Evolutionary conservation across 2,797 vertebrate species (phyloP), one percentile per base, ranked within the genome.

Genomic region (Ispidina picta): DNA sequence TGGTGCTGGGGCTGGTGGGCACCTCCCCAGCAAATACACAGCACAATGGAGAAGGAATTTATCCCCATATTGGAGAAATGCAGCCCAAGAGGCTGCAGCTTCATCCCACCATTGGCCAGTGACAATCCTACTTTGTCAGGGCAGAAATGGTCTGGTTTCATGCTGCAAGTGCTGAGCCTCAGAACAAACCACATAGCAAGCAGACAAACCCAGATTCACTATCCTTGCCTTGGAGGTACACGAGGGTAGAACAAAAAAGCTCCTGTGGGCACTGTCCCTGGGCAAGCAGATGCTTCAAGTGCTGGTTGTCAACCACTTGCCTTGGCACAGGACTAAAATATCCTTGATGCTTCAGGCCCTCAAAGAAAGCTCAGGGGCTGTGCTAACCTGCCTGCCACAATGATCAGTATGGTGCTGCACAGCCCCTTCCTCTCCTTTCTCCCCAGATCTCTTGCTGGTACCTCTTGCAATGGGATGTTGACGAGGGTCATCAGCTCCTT

Each of bases 401-500:
- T 21, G 46, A 66, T 14, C 63, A 71, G 62, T 20, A 56, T 1
- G 1, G 0, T 29, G 58, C 41, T 68, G 16, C 62, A 37, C 0
- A 1, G 35, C 10, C 37, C 21, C 4, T 3, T n/a, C 46, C 44
- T 28, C 12, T 70, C 28, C 31, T 31, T 35, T 25, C 11, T 10
- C 35, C 75, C 10, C 37, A 49, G 37, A 35, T 25, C 10, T 51
- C 23, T 55, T 76, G 29, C 59, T 83, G 82, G 15, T 95, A 99
- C 98, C 98, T 99, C 98, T 91, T 98, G 98, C 92, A 98, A 92
- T 0, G 98, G 97, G 92, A 99, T 97, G 73, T 98, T 98, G 86
- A 99, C 98, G 96, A 98, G 97, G 26, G 97, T 97, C 93, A 98
- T 98, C 79, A 99, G 97, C 56, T 98, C 98, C 88, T 97, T 98